Conservation (phyloP, 2,797 vertebrate genomes). For the Leptodactylus fallax region DNA sequence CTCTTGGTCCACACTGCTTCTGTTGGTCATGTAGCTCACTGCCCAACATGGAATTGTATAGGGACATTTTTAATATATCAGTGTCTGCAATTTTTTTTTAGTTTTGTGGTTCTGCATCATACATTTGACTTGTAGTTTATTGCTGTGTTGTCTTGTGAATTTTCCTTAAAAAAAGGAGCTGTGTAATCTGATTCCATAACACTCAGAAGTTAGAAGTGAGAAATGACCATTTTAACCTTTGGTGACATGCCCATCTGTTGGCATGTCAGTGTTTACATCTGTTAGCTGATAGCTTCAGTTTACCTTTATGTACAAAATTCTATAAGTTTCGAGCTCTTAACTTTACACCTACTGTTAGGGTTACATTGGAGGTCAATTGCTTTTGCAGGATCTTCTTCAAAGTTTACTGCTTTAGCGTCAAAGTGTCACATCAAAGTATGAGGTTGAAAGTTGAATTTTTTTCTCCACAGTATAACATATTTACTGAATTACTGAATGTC, state of each 20-base stretch:
- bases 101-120: neutral
- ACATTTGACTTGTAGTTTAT: neutral
- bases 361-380: slow-evolving; percentile 11
- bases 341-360: slow-evolving; percentile 19
- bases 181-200: slow-evolving; percentile 13
- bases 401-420: neutral
- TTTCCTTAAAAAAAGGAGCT: neutral
- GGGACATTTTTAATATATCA: neutral
- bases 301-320: neutral
- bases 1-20: neutral
- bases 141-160: neutral
- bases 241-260: slow-evolving; percentile 55
- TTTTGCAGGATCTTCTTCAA: slow-evolving; percentile 21
- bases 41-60: neutral
- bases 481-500: neutral
- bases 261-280: slow-evolving; percentile 48
- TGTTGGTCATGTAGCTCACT: neutral
- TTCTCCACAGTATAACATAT: neutral
- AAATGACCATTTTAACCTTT: slow-evolving; percentile 41
- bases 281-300: slow-evolving; percentile 19
- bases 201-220: slow-evolving; percentile 35
- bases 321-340: neutral
- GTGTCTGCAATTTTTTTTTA: neutral
- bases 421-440: neutral
- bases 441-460: neutral